These are phyloP conservation scores for Trichopoda pennipes DNA, from an alignment of 2,888 invertebrate species.

Conservation along the genomic window DNA sequence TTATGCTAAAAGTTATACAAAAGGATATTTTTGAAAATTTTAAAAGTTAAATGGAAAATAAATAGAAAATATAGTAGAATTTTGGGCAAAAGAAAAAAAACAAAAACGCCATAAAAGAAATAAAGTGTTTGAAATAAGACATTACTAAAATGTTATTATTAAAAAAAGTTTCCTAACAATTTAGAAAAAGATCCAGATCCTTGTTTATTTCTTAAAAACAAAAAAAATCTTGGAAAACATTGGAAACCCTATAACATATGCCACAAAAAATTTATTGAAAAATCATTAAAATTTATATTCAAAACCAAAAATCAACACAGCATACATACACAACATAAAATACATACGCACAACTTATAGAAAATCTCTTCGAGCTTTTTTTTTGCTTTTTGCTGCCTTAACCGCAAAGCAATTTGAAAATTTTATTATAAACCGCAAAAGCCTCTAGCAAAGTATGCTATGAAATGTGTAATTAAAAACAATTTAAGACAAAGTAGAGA, in stretches of 20 bases:
- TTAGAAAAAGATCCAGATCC: too few species aligned
- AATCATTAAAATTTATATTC: conserved; percentile 45
- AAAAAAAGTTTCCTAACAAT: too few species aligned
- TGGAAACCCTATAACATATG: background rate
- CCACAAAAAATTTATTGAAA: conserved; percentile 42
- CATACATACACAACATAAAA: background rate
- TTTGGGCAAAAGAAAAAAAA: background rate
- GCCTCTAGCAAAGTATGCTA: conserved; percentile 57
- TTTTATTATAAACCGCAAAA: conserved; percentile 61
- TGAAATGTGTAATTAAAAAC: conserved; percentile 64
- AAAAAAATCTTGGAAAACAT: background rate
- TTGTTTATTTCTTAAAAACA: background rate
- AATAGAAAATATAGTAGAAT: background rate
- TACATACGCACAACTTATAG: background rate
- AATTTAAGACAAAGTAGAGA: conserved; percentile 40
- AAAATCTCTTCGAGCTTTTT: conserved; percentile 26
- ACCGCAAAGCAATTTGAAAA: conserved; percentile 56
- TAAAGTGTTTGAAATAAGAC: too few species aligned
- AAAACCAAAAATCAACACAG: conserved; percentile 53
- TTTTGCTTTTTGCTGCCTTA: conserved; percentile 5
- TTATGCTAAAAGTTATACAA: conserved; percentile 36
- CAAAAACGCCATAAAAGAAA: background rate
- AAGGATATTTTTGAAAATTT: conserved; percentile 12
- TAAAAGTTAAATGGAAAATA: background rate
- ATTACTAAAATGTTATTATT: too few species aligned